These are phyloP conservation scores for Oreonectes daqikongensis DNA, from an alignment of 2,797 vertebrate genomes.

Conservation along the genomic window DNA sequence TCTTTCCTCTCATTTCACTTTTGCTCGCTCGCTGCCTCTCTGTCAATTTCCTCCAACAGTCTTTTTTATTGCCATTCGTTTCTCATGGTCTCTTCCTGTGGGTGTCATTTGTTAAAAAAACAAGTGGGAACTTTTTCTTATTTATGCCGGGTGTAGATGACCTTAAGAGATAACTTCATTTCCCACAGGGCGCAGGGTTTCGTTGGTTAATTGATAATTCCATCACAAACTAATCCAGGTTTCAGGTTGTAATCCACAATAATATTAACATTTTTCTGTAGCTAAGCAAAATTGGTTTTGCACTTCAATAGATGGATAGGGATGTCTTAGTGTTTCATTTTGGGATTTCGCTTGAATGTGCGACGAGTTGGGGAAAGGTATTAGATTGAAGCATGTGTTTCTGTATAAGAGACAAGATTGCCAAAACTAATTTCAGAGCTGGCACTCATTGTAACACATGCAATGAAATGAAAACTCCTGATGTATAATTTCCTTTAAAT, in stretches of 20 bases:
- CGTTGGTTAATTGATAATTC: not conserved
- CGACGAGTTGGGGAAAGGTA: not conserved
- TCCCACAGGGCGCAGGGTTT: not conserved
- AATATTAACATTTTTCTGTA: not conserved
- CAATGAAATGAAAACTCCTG: not conserved
- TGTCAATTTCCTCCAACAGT: not conserved
- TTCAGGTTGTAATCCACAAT: not conserved
- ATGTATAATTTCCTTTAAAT: constrained; percentile 2
- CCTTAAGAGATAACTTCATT: not conserved
- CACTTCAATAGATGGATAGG: not conserved
- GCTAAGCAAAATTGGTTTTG: not conserved
- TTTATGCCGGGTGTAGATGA: not conserved
- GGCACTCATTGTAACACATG: not conserved
- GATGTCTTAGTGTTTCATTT: not conserved
- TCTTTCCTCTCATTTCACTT: constrained; percentile 16
- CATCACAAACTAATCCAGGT: not conserved
- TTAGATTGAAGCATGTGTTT: not conserved
- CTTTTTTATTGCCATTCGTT: not conserved
- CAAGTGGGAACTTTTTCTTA: not conserved
- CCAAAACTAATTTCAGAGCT: not conserved
- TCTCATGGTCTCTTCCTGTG: not conserved
- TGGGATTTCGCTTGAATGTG: not conserved
- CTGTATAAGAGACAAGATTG: not conserved
- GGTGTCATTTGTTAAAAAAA: not conserved
- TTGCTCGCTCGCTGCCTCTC: not conserved